Conservation (phyloP, 2,113 vertebrate species). For the Gallinago media region DNA sequence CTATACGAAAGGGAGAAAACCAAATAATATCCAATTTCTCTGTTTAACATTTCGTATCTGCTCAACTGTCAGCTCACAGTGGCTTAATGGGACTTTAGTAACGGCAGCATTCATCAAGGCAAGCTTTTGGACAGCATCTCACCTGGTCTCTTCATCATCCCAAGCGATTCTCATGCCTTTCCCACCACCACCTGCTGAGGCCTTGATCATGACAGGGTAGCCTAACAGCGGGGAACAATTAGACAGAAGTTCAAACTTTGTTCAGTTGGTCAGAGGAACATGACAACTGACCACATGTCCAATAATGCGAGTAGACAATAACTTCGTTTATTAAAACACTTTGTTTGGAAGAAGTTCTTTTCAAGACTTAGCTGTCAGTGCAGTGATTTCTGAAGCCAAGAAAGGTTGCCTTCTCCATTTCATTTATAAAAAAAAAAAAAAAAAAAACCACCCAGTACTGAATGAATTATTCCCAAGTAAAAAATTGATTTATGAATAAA, state of each 20-base stretch:
- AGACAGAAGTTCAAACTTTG: constrained; percentile 92
- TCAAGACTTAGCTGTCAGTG: constrained; percentile 22
- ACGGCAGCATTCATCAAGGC: constrained; percentile 78
- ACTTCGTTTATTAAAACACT: constrained; percentile 76
- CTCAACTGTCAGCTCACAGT: constrained; percentile 67
- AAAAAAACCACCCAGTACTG: background rate
- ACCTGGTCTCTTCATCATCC: constrained; percentile 97
- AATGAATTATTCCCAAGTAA: constrained; percentile 24
- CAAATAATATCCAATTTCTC: constrained; percentile 43
- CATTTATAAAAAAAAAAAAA: constrained; percentile 5
- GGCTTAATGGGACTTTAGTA: constrained; percentile 70
- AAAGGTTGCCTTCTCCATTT: constrained; percentile 43
- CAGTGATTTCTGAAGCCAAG: constrained; percentile 18
- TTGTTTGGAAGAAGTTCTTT: constrained; percentile 33
- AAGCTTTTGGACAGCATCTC: constrained; percentile 80
- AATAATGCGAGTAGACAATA: constrained; percentile 81
- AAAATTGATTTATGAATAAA: constrained; percentile 36
- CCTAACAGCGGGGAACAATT: constrained; percentile 96
- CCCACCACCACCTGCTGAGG: constrained; percentile 97
- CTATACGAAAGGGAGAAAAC: background rate
- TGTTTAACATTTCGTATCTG: constrained; percentile 60
- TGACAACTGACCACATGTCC: constrained; percentile 95
- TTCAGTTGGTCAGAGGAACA: constrained; percentile 90
- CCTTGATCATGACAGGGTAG: constrained; percentile 99
- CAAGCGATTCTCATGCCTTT: constrained; percentile 99